Conservation (phyloP, 2,888 invertebrate species). For the Magallana nippona region DNA sequence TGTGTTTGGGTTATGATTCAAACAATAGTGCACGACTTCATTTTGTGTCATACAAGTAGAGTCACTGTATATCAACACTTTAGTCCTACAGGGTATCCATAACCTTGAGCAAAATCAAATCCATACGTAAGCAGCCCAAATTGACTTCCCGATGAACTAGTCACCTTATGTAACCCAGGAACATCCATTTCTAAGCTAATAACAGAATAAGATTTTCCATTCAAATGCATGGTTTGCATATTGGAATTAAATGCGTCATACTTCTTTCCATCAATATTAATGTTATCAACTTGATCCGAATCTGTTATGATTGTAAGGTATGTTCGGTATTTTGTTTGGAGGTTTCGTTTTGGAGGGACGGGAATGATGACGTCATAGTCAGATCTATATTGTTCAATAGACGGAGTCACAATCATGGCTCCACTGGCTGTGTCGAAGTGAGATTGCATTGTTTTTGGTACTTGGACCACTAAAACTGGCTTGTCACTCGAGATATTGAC, state of each 20-base stretch:
- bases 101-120: conserved; percentile 36
- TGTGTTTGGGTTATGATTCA: too few species aligned
- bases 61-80: neutral
- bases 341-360: conserved; percentile 15
- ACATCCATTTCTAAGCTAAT: neutral
- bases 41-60: too few species aligned
- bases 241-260: conserved; percentile 6
- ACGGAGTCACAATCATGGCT: conserved; percentile 31
- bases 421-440: conserved; percentile 15
- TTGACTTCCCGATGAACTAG: neutral
- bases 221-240: conserved; percentile 1
- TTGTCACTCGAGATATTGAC: conserved; percentile 36
- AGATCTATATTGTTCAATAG: conserved; percentile 21
- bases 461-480: conserved; percentile 27
- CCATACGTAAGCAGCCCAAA: conserved; percentile 34
- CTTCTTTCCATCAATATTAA: conserved; percentile 12
- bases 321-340: conserved; percentile 22
- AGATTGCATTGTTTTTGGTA: conserved; percentile 18
- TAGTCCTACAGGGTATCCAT: conserved; percentile 32
- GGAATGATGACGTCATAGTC: conserved; percentile 13
- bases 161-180: conserved; percentile 25
- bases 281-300: neutral
- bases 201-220: conserved; percentile 18
- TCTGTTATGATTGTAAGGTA: conserved; percentile 17
- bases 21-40: too few species aligned